phyloP scores from a whole-genome alignment of 2,113 vertebrate species.

The Ailurus styani region DNA sequence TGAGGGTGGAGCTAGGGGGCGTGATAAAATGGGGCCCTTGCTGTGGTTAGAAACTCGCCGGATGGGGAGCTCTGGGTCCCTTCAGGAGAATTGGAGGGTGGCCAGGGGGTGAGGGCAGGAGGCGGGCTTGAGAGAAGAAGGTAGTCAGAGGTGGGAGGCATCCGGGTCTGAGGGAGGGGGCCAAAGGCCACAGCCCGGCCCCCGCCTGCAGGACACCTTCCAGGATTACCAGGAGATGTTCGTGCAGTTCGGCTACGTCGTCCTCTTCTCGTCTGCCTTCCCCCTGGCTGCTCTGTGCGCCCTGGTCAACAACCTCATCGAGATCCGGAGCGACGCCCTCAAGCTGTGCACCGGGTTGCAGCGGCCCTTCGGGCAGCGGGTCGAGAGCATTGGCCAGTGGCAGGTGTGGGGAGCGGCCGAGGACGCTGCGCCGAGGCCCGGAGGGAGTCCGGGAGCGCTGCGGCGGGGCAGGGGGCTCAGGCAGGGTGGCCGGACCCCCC shows the following conservation, averaged over 20 bases:
- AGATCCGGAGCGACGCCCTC: slow-evolving; percentile 97
- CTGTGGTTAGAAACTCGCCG: not conserved
- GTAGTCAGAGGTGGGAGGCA: not conserved
- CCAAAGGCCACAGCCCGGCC: not conserved
- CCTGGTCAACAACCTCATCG: slow-evolving; percentile 96
- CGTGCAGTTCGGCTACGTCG: slow-evolving; percentile 97
- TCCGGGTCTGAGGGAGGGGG: fast-evolving
- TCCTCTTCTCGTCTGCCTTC: slow-evolving; percentile 97
- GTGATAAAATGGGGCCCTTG: fast-evolving
- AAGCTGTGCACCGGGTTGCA: slow-evolving; percentile 96
- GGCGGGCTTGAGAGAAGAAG: not conserved
- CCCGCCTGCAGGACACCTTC: slow-evolving; percentile 89
- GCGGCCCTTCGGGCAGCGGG: slow-evolving; percentile 92
- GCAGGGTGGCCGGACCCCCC: not conserved
- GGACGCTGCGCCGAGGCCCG: not conserved
- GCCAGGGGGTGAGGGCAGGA: no score
- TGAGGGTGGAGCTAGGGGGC: not conserved
- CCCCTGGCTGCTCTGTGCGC: slow-evolving; percentile 95
- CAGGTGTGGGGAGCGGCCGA: slow-evolving; percentile 82
- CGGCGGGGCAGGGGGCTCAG: not conserved
- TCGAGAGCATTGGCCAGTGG: slow-evolving; percentile 96
- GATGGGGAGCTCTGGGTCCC: not conserved
- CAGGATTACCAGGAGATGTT: slow-evolving; percentile 99
- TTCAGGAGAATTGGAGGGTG: fast-evolving
- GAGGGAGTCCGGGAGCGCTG: not conserved